A percentile compares a stretch with the other conserved stretches of the same genome.
phyloP scores from a whole-genome alignment of 2,888 invertebrate genomes.

The Nephrotoma flavescens region DNA sequence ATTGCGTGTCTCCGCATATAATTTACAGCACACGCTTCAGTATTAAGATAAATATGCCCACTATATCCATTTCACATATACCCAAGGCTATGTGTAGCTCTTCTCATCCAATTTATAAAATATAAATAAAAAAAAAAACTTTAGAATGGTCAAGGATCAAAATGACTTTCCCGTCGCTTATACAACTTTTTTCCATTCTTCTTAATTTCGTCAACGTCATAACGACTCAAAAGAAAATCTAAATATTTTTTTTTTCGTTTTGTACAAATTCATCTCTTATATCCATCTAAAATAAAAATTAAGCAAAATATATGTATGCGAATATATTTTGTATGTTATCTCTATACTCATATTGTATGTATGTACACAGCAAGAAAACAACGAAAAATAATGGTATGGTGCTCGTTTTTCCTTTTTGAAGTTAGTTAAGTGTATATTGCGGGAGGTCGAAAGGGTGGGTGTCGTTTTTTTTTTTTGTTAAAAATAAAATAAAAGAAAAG shows the following conservation, averaged over 20 bases:
- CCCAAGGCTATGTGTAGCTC: background rate
- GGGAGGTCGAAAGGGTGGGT: background rate
- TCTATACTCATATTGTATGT: background rate
- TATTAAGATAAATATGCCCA: background rate
- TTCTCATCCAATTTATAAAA: background rate
- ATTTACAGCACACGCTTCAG: background rate
- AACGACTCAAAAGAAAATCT: background rate
- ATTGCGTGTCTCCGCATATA: background rate
- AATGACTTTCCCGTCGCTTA: background rate
- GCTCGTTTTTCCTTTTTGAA: background rate
- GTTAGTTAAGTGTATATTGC: background rate
- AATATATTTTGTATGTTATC: background rate
- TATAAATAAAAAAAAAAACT: background rate
- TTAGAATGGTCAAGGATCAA: background rate
- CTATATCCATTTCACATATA: background rate
- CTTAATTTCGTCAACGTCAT: slow-evolving; percentile 2
- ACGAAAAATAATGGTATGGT: background rate
- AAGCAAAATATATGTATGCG: background rate
- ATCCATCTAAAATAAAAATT: background rate
- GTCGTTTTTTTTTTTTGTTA: background rate
- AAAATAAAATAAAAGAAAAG: slow-evolving; percentile 1
- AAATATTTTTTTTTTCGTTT: background rate
- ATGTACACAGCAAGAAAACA: background rate
- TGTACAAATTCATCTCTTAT: background rate
- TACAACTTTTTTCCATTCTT: background rate